Evolutionary conservation across 2,113 vertebrate genomes (phyloP).

Genomic region (Muscicapa adusta): DNA sequence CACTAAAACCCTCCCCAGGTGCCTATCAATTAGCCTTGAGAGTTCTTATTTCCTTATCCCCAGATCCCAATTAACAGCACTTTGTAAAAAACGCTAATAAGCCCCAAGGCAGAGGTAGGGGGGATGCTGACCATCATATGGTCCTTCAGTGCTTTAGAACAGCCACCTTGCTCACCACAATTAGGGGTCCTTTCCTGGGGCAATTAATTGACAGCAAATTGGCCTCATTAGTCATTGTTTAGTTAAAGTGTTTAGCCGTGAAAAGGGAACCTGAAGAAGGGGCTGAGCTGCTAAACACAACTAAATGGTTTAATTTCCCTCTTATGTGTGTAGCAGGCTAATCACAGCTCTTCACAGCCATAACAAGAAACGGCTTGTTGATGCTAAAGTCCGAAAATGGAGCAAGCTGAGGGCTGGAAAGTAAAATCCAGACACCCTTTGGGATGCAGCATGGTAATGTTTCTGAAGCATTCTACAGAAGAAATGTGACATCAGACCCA

Average conservation of each 20-base stretch:
- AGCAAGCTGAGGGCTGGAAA: conserved; percentile 10
- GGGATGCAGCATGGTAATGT: background rate
- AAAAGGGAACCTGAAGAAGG: conserved; percentile 32
- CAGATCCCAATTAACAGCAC: conserved; percentile 62
- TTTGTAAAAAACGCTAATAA: conserved; percentile 47
- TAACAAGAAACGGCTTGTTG: conserved; percentile 51
- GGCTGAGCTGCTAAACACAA: conserved; percentile 26
- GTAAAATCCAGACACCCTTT: conserved; percentile 17
- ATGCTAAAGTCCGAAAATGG: conserved; percentile 1
- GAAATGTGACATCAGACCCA: background rate
- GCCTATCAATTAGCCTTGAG: conserved; percentile 57
- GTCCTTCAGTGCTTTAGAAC: conserved; percentile 43
- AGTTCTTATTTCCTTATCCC: conserved; percentile 61
- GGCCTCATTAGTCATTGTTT: conserved; percentile 61
- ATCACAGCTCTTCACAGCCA: conserved; percentile 20
- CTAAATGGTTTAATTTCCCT: conserved; percentile 41
- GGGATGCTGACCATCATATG: conserved; percentile 19
- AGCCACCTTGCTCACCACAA: conserved; percentile 46
- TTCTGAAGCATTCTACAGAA: conserved; percentile 13
- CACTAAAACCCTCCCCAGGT: conserved; percentile 51
- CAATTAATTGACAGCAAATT: conserved; percentile 64
- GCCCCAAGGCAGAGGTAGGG: conserved; percentile 28
- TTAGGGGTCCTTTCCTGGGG: conserved; percentile 55
- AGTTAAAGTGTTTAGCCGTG: conserved; percentile 45
- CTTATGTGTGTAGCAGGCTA: conserved; percentile 43